phyloP scores from a whole-genome alignment of 1,140 invertebrate genomes.

The Magallana gigas region DNA sequence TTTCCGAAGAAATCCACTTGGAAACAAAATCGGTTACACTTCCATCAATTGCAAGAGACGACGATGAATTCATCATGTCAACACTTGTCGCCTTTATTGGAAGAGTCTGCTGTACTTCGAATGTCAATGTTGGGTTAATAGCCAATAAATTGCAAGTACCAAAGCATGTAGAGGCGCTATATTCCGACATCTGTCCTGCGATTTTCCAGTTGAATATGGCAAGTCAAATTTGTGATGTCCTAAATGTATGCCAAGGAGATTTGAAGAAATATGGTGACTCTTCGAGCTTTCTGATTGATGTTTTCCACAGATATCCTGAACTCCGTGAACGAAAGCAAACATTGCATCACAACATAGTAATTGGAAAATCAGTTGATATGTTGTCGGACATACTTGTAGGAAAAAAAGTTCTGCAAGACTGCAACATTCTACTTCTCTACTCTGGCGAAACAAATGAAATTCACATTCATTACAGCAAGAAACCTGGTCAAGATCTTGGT shows the following conservation, averaged over 20 bases:
- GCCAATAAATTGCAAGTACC: slow-evolving; percentile 56
- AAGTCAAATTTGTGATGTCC: slow-evolving; percentile 38
- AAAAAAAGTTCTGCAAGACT: slow-evolving; percentile 59
- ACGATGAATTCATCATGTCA: slow-evolving; percentile 45
- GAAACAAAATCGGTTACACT: slow-evolving; percentile 50
- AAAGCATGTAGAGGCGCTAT: slow-evolving; percentile 42
- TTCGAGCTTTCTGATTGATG: slow-evolving; percentile 60
- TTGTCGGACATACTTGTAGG: neutral
- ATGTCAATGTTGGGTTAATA: slow-evolving; percentile 61
- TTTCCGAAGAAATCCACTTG: slow-evolving; percentile 56
- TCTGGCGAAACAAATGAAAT: slow-evolving; percentile 47
- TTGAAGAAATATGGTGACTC: slow-evolving; percentile 52
- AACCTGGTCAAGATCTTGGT: slow-evolving; percentile 60
- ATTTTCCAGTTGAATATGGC: slow-evolving; percentile 57
- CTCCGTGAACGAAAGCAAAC: slow-evolving; percentile 56
- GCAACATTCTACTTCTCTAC: slow-evolving; percentile 62
- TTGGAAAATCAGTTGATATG: slow-evolving; percentile 33
- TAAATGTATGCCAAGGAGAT: slow-evolving; percentile 46
- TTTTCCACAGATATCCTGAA: slow-evolving; percentile 66
- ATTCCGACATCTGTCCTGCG: slow-evolving; percentile 60
- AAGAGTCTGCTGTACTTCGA: slow-evolving; percentile 58
- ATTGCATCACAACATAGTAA: slow-evolving; percentile 65
- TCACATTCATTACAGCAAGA: slow-evolving; percentile 60
- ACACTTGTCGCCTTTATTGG: slow-evolving; percentile 64
- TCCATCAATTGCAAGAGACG: neutral